Conservation (phyloP, 1,140 invertebrate genomes). For the Pseudomyrmex cubaensis region DNA sequence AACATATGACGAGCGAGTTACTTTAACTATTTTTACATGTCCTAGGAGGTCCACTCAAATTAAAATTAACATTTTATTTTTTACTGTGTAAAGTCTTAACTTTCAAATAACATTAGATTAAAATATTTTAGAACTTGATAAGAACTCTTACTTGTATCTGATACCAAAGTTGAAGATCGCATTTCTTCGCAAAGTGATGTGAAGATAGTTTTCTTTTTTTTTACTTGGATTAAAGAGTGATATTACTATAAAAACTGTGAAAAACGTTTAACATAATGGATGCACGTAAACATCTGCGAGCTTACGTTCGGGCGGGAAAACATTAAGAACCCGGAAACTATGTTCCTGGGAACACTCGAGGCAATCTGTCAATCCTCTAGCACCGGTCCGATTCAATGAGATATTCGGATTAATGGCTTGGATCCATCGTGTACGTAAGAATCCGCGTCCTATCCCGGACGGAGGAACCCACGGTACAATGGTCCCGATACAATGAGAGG, state of each 20-base stretch:
- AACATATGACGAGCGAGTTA: too few species aligned
- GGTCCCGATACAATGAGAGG: slow-evolving; percentile 83
- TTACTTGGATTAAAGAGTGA: neutral
- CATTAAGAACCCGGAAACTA: slow-evolving; percentile 74
- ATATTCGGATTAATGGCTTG: slow-evolving; percentile 84
- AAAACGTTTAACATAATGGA: slow-evolving; percentile 14
- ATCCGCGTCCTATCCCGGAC: slow-evolving; percentile 77
- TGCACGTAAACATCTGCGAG: slow-evolving; percentile 41
- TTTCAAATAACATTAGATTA: too few species aligned
- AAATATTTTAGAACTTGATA: neutral
- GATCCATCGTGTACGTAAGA: slow-evolving; percentile 72
- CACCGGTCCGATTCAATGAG: slow-evolving; percentile 79
- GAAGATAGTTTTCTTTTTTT: neutral
- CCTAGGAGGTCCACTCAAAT: too few species aligned
- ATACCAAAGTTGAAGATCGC: neutral
- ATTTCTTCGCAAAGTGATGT: neutral
- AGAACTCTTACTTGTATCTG: neutral
- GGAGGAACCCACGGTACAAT: slow-evolving; percentile 78
- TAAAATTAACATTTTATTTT: too few species aligned
- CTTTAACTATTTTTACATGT: too few species aligned
- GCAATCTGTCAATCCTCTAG: slow-evolving; percentile 83
- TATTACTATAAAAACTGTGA: too few species aligned
- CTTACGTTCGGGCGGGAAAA: slow-evolving; percentile 20
- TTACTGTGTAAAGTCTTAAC: too few species aligned
- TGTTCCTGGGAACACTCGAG: slow-evolving; percentile 82